Base-by-base conservation (phyloP, 1,140 invertebrate genomes). In the Brachionus plicatilis region DNA sequence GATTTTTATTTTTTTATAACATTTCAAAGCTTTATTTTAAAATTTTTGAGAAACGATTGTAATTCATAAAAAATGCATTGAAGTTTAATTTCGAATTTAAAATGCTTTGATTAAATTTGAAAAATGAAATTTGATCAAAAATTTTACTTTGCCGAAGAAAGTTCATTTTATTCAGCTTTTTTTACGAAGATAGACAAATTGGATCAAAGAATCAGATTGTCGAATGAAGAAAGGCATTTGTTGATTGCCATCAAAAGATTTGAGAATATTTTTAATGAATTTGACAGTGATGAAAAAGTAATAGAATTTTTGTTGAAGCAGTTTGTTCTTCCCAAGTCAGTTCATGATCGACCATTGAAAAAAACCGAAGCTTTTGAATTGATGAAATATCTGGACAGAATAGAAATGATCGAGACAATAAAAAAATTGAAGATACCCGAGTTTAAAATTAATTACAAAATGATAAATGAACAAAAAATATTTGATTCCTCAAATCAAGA, bases 141-240 rank as follows among this genome's bases (percentile, higher is more conserved):
- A n/a, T n/a, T n/a, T n/a, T n/a, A n/a, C n/a, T n/a, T n/a, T n/a
- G n/a, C n/a, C n/a, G 5, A 37, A 20, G 14, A 33, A 11, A 60
- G 17, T 9, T 65, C n/a, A 14, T n/a, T 82, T 20, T 24, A 45
- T 27, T 65, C n/a, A 80, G 53, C 8, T 17, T 11, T 41, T 43
- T 4, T 80, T 24, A 6, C 27, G 3, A 33, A 82, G 79, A 82
- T 82, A 20, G 24, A 17, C 4, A 65, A 41, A 4, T 29, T 82
- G n/a, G 53, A 82, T 65, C 9, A 82, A 82, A 24, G 79, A 11
- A 82, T 82, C 12, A 24, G 41, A 27, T 47, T 82, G 50, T 82
- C 79, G 5, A 82, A 82, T 65, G 79, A 60, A 14, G 79, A 82
- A 82, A 82, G 65, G 53, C n/a, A 65, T 37, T 43, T 65, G 37